These are phyloP conservation scores for Beaufortia kweichowensis DNA, from an alignment of 2,113 vertebrate species.

Conservation along the genomic window DNA sequence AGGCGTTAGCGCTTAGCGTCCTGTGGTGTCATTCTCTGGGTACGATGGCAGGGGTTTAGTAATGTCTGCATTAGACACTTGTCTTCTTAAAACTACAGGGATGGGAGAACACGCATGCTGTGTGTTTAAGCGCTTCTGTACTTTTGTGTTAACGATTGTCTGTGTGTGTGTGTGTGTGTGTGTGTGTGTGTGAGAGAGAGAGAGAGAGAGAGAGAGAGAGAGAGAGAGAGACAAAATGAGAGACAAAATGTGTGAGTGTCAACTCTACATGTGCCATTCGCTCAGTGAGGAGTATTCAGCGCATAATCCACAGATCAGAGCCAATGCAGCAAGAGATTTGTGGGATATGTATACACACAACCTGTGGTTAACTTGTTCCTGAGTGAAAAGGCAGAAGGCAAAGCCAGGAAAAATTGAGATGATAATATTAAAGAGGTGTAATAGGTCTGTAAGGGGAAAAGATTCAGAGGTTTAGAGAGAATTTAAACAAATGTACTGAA, in stretches of 20 bases:
- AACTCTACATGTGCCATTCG: conserved; percentile 60
- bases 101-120: conserved; percentile 65
- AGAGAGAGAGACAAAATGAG: too few species aligned
- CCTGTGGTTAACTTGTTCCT: conserved; percentile 42
- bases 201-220: not conserved
- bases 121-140: conserved; percentile 18
- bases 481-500: conserved; percentile 22
- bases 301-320: conserved; percentile 71
- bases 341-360: conserved; percentile 67
- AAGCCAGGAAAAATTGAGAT: conserved; percentile 58
- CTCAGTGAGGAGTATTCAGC: conserved; percentile 53
- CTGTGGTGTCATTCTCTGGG: conserved; percentile 71
- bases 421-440: conserved; percentile 52
- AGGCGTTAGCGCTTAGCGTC: conserved; percentile 70
- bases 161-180: conserved; percentile 57
- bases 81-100: conserved; percentile 73
- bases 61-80: conserved; percentile 75
- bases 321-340: conserved; percentile 67
- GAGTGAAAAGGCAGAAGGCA: conserved; percentile 32
- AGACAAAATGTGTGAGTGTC: conserved; percentile 54
- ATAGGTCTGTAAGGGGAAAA: conserved; percentile 38
- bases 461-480: conserved; percentile 37
- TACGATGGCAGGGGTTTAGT: conserved; percentile 74
- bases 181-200: not conserved
- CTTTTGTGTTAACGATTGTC: not conserved